Evolutionary conservation across 2,113 vertebrate genomes (phyloP).

Genomic region (Ramphastos sulfuratus): DNA sequence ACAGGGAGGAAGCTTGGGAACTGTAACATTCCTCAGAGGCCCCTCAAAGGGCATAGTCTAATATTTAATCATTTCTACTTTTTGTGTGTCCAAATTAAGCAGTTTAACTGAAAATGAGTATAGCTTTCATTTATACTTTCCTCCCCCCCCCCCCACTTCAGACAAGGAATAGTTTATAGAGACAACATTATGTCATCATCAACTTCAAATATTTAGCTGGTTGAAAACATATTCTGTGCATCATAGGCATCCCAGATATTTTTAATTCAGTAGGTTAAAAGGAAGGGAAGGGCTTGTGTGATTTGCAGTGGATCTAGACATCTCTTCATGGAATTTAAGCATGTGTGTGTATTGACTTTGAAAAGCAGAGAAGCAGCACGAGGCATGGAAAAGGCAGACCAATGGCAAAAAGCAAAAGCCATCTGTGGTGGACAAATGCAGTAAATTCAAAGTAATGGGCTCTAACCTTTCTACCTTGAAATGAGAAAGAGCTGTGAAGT

Average conservation of each 20-base stretch:
- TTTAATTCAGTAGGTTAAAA: too few species aligned
- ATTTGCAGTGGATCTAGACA: neutral
- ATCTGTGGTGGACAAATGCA: neutral
- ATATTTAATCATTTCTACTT: conserved; percentile 73
- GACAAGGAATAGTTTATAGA: conserved; percentile 37
- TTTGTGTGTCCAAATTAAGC: conserved; percentile 66
- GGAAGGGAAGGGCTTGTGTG: neutral
- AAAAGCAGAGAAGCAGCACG: neutral
- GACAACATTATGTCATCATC: conserved; percentile 32
- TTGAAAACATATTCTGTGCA: neutral
- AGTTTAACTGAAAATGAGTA: conserved; percentile 45
- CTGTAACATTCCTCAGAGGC: conserved; percentile 62
- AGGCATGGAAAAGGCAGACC: neutral
- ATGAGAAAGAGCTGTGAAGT: neutral
- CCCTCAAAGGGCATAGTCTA: conserved; percentile 55
- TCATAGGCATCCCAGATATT: neutral
- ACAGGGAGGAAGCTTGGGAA: conserved; percentile 66
- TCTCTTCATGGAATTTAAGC: neutral
- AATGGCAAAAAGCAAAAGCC: neutral
- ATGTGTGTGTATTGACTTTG: neutral
- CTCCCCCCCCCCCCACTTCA: neutral
- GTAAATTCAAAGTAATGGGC: neutral
- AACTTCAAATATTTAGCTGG: neutral
- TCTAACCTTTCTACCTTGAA: neutral
- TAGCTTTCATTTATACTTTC: conserved; percentile 47